phyloP scores from a whole-genome alignment of 23 tunicate species.

The Trididemnum miniatum region DNA sequence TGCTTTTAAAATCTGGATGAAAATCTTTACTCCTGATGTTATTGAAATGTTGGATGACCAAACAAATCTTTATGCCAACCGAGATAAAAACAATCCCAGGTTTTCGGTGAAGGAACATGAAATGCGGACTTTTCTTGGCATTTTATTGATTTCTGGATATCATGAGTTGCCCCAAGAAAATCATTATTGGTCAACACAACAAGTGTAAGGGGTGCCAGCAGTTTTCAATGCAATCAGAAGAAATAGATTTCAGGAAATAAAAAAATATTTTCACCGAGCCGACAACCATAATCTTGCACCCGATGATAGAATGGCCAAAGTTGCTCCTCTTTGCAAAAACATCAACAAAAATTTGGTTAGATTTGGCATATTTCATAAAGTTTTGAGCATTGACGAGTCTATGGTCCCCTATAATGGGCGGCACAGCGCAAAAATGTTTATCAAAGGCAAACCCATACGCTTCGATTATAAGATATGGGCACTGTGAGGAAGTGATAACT shows the following conservation, averaged over 20 bases:
- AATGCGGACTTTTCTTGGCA: background rate
- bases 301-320: background rate
- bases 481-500: background rate
- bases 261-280: background rate
- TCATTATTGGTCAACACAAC: background rate
- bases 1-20: background rate
- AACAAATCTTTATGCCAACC: background rate
- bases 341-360: background rate
- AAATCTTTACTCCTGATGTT: background rate
- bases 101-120: background rate
- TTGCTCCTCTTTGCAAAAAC: background rate
- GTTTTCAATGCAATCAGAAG: background rate
- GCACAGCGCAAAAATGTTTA: background rate
- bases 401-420: background rate
- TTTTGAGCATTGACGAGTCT: no score
- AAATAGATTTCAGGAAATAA: background rate
- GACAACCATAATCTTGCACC: background rate
- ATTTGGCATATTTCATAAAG: conserved; percentile 1
- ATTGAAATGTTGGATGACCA: background rate
- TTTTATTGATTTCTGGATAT: background rate
- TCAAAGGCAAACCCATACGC: background rate
- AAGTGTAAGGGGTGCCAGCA: background rate
- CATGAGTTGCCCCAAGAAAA: background rate
- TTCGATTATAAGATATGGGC: background rate
- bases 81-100: background rate